phyloP scores from a whole-genome alignment of 2,113 vertebrate genomes.

The western clawed frog (Xenopus tropicalis) region UCB_Xtro_10.0 CM004449.2:33418501-33419000 shows the following conservation, averaged over 20 bases:
- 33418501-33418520: too few species aligned
- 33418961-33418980: not conserved
- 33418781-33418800: not conserved
- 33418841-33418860: slow-evolving; percentile 32
- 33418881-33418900: slow-evolving; percentile 24
- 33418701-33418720: not conserved
- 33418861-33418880: slow-evolving; percentile 25
- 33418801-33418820: not conserved
- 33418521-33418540: too few species aligned
- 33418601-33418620: too few species aligned
- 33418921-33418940: slow-evolving; percentile 11
- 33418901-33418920: slow-evolving; percentile 15
- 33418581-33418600: too few species aligned
- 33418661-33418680: slow-evolving; percentile 14
- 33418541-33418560: too few species aligned
- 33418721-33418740: slow-evolving; percentile 1
- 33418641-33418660: slow-evolving; percentile 14
- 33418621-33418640: slow-evolving; percentile 10
- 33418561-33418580: too few species aligned
- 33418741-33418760: not conserved
- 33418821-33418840: slow-evolving; percentile 23
- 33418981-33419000: not conserved
- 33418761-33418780: not conserved
- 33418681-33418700: not conserved
- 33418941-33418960: not conserved